phyloP scores from a whole-genome alignment of 2,888 invertebrate species.

The Nemotelus pantherinus region DNA sequence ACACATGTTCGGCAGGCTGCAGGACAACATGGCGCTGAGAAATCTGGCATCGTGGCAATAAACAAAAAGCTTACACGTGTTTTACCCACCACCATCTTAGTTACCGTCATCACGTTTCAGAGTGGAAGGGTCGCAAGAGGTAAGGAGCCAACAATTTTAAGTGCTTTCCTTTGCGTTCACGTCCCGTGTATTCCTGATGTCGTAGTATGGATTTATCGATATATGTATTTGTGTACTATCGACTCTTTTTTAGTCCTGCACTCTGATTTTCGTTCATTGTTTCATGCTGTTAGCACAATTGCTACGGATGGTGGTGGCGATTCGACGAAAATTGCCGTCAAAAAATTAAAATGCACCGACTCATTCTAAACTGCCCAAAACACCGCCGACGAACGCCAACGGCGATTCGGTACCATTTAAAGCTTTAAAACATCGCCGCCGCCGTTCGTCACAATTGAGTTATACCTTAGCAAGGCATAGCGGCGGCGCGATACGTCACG shows the following conservation, averaged over 20 bases:
- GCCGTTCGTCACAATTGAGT: neutral
- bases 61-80: conserved; percentile 44
- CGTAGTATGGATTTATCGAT: neutral
- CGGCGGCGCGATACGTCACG: conserved; percentile 40
- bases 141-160: neutral
- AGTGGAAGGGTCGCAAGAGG: neutral
- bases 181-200: neutral
- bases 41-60: conserved; percentile 35
- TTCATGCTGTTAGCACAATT: neutral
- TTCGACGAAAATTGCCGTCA: too few relatives aligned
- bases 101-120: conserved; percentile 2
- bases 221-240: conserved; percentile 8
- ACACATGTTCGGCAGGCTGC: conserved; percentile 5
- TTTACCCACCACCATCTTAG: conserved; percentile 23
- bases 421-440: too few relatives aligned
- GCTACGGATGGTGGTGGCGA: too few relatives aligned
- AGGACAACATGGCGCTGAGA: conserved; percentile 17
- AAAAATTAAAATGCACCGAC: too few relatives aligned
- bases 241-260: neutral
- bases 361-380: too few relatives aligned
- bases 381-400: too few relatives aligned
- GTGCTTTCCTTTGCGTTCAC: conserved; percentile 1
- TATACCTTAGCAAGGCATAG: conserved; percentile 6
- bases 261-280: conserved; percentile 6
- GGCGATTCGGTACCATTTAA: too few relatives aligned